These are phyloP conservation scores for Chrysodeixis includens DNA, from an alignment of 2,888 invertebrate species.

Conservation along the genomic window DNA sequence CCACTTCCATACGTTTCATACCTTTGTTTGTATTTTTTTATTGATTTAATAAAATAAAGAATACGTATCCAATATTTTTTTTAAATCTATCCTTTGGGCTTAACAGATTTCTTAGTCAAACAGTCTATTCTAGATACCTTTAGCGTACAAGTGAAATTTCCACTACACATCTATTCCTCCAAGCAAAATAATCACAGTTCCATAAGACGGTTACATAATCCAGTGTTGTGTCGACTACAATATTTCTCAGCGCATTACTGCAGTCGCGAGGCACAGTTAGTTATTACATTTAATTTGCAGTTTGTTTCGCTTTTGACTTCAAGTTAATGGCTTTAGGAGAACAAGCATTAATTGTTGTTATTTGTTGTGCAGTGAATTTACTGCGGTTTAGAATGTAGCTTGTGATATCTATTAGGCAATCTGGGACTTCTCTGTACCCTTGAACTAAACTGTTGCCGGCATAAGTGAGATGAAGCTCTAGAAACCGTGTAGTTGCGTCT, in stretches of 20 bases:
- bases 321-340: neutral
- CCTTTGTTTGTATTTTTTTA: too few relatives aligned
- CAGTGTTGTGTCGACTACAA: slow-evolving; percentile 9
- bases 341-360: neutral
- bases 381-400: neutral
- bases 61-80: too few relatives aligned
- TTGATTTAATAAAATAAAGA: too few relatives aligned
- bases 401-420: neutral
- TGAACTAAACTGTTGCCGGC: too few relatives aligned
- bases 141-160: too few relatives aligned
- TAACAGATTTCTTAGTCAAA: too few relatives aligned
- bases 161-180: neutral
- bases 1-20: too few relatives aligned
- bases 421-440: neutral
- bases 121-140: too few relatives aligned
- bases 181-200: neutral
- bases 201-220: neutral
- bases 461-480: too few relatives aligned
- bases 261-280: slow-evolving; percentile 4
- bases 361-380: neutral
- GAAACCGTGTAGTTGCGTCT: too few relatives aligned
- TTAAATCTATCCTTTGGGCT: too few relatives aligned
- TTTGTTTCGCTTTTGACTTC: slow-evolving; percentile 18
- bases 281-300: slow-evolving; percentile 30
- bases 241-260: slow-evolving; percentile 34